Evolutionary conservation across 2,888 invertebrate genomes (phyloP).

Genomic region (Cantharis flavilabris): DNA sequence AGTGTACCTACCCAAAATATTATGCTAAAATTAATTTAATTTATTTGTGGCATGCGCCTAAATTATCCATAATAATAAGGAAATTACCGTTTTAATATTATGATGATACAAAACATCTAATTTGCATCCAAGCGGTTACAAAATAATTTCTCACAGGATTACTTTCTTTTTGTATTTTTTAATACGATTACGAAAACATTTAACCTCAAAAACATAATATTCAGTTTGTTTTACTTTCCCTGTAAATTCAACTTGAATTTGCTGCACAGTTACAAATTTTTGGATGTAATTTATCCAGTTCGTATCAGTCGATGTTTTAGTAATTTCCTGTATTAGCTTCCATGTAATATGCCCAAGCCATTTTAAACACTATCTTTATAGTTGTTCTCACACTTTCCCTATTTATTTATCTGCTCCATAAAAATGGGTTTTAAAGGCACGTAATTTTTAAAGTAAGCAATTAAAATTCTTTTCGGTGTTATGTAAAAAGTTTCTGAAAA

Average conservation of each 20-base stretch:
- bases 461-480: not conserved
- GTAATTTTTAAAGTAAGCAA: not conserved
- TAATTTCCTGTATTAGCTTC: not conserved
- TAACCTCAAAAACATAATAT: slow-evolving; percentile 1
- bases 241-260: not conserved
- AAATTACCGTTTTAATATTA: not conserved
- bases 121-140: not conserved
- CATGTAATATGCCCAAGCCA: not conserved
- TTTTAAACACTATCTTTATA: not conserved
- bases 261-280: not conserved
- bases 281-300: not conserved
- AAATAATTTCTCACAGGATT: not conserved
- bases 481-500: not conserved
- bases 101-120: not conserved
- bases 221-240: not conserved
- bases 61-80: not conserved
- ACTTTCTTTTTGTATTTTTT: not conserved
- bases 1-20: not conserved
- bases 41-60: not conserved
- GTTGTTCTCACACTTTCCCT: not conserved
- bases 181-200: not conserved
- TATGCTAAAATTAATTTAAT: not conserved
- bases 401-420: not conserved
- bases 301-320: not conserved
- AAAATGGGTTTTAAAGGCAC: not conserved